Conservation (phyloP, 2,797 vertebrate genomes). For the Knipowitschia caucasica region DNA sequence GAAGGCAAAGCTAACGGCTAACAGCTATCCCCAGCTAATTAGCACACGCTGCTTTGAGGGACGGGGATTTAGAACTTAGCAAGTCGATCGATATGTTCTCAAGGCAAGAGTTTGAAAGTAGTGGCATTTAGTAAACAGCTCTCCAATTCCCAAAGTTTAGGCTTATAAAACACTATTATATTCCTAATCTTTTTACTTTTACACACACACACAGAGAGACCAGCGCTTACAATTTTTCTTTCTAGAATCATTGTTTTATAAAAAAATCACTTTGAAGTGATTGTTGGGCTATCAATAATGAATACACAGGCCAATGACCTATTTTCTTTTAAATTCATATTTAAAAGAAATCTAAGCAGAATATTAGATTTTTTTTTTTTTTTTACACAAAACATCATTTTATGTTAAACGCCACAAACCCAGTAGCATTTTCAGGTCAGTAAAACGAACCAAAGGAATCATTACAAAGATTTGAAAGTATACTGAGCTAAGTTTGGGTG, state of each 20-base stretch:
- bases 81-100: conserved; percentile 61
- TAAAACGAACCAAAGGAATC: no score
- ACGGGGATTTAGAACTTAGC: conserved; percentile 43
- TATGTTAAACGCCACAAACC: conserved; percentile 31
- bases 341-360: not conserved
- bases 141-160: conserved; percentile 31
- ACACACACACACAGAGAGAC: conserved; percentile 12
- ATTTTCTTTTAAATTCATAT: conserved; percentile 9
- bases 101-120: conserved; percentile 45
- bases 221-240: conserved; percentile 17
- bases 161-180: conserved; percentile 13
- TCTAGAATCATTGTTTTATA: not conserved
- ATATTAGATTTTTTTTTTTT: no score
- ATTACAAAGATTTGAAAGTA: no score
- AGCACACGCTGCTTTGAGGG: conserved; percentile 46
- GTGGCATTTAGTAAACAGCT: conserved; percentile 59
- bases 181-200: conserved; percentile 1
- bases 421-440: no score
- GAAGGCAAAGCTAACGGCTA: conserved; percentile 32
- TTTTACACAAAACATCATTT: conserved; percentile 15
- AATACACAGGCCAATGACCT: not conserved
- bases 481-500: no score
- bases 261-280: conserved; percentile 1
- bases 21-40: conserved; percentile 43
- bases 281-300: not conserved